These are phyloP conservation scores for Drosophila mojavensis DNA, from an alignment of 1,140 invertebrate species.

Conservation along the genomic window DNA sequence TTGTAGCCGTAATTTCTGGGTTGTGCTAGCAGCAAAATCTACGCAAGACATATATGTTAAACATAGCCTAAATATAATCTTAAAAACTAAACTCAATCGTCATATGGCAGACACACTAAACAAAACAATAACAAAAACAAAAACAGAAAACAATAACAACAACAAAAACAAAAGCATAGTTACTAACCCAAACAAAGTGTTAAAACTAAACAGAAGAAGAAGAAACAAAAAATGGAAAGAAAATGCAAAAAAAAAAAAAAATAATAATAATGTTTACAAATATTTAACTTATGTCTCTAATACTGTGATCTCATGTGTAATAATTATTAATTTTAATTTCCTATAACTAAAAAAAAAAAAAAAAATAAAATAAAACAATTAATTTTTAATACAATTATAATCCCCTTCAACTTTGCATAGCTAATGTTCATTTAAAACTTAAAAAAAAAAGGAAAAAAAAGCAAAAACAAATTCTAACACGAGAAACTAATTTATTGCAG, in stretches of 20 bases:
- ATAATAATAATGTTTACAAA: constrained; percentile 58
- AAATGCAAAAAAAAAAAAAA: constrained; percentile 18
- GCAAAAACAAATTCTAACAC: constrained; percentile 28
- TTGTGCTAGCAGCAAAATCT: constrained; percentile 67
- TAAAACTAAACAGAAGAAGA: constrained; percentile 33
- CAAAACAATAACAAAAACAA: constrained; percentile 6
- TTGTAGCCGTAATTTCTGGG: constrained; percentile 66
- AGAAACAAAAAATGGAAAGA: neutral
- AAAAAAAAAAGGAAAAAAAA: constrained; percentile 39
- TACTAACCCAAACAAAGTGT: constrained; percentile 71
- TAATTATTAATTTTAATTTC: constrained; percentile 84
- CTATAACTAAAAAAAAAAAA: constrained; percentile 54
- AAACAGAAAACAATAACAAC: constrained; percentile 50
- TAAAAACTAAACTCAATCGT: constrained; percentile 15
- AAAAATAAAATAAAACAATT: constrained; percentile 39
- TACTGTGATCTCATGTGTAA: constrained; percentile 84
- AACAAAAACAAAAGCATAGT: constrained; percentile 50
- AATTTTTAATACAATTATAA: constrained; percentile 68
- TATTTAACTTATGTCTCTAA: constrained; percentile 84
- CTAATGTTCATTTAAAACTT: constrained; percentile 64
- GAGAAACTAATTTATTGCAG: constrained; percentile 75
- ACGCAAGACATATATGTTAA: constrained; percentile 70
- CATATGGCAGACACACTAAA: constrained; percentile 20
- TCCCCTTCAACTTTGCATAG: constrained; percentile 66
- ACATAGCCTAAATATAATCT: constrained; percentile 51